These are phyloP conservation scores for Kryptolebias ocellatus DNA, from an alignment of 2,797 vertebrate genomes.

Conservation along the genomic window DNA sequence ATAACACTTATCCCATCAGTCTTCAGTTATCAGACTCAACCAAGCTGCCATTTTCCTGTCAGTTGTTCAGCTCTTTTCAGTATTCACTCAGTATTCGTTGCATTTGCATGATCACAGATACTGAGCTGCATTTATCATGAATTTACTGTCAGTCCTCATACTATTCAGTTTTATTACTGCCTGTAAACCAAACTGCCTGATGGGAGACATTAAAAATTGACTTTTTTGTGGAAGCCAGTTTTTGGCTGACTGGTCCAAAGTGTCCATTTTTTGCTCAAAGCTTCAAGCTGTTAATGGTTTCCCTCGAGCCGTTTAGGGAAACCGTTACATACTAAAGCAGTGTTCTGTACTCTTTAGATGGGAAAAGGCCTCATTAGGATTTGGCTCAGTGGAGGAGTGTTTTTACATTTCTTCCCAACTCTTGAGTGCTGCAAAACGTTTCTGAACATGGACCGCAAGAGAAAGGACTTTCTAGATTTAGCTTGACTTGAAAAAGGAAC, in stretches of 20 bases:
- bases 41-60: constrained; percentile 11
- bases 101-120: background rate
- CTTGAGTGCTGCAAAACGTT: background rate
- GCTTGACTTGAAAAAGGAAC: too few relatives aligned
- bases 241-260: constrained; percentile 31
- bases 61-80: constrained; percentile 11
- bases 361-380: constrained; percentile 20
- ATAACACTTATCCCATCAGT: background rate
- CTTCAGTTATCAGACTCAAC: constrained; percentile 4
- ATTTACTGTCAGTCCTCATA: constrained; percentile 19
- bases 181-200: constrained; percentile 21
- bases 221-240: constrained; percentile 15
- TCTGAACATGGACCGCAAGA: too few relatives aligned
- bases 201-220: constrained; percentile 42
- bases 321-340: constrained; percentile 6
- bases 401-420: background rate
- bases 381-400: constrained; percentile 1
- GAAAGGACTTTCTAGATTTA: too few relatives aligned
- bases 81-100: constrained; percentile 6
- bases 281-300: constrained; percentile 55
- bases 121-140: background rate
- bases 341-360: constrained; percentile 19
- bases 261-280: constrained; percentile 38
- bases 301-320: constrained; percentile 5
- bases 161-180: constrained; percentile 8